Percentiles rank a stretch among this genome's conserved stretches.
These are phyloP conservation scores for Sardina pilchardus DNA, from an alignment of 2,113 vertebrate genomes.

Conservation along the genomic window DNA sequence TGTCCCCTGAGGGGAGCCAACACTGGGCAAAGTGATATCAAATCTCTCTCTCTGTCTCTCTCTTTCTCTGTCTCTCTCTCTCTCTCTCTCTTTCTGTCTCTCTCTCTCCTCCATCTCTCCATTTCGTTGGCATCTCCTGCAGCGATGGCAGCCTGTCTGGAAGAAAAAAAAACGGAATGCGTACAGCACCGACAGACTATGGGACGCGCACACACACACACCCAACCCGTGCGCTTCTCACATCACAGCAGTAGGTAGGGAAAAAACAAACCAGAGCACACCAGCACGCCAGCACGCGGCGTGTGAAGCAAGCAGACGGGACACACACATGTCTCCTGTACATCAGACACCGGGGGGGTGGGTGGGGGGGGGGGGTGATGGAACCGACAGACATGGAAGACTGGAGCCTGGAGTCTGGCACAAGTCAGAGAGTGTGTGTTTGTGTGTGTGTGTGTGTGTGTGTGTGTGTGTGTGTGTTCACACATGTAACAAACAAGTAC, in stretches of 20 bases:
- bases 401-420: background rate
- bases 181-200: background rate
- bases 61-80: background rate
- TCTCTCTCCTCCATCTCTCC: background rate
- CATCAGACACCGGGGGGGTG: too few species aligned
- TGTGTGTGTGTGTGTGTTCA: too few species aligned
- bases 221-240: background rate
- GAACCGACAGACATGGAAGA: background rate
- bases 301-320: background rate
- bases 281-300: background rate
- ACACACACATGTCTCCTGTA: background rate
- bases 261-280: background rate
- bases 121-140: background rate
- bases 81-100: slow-evolving; percentile 1
- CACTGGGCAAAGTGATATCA: slow-evolving; percentile 34
- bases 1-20: too few species aligned
- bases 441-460: too few species aligned
- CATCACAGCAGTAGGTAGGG: background rate
- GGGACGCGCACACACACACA: background rate
- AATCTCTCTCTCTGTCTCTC: slow-evolving; percentile 29
- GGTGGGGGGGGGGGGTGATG: too few species aligned
- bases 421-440: background rate
- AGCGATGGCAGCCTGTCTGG: background rate
- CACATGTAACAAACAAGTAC: background rate
- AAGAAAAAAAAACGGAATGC: background rate